These are phyloP conservation scores for Luscinia luscinia DNA, from an alignment of 2,797 vertebrate species.

Conservation along the genomic window DNA sequence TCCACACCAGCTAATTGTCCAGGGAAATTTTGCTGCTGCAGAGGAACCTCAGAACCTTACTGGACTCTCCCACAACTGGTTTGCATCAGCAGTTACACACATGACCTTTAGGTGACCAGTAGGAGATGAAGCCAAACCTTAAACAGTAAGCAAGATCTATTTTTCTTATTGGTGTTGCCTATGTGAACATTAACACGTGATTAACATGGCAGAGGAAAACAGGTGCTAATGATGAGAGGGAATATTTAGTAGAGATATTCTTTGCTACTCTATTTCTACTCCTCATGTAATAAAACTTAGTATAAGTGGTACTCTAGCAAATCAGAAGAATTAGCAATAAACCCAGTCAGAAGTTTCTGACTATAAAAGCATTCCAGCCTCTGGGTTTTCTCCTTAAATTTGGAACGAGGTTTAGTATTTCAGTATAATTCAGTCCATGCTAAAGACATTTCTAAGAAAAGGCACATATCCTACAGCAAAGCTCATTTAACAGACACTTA, in stretches of 20 bases:
- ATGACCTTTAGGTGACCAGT: neutral
- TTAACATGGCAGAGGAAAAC: neutral
- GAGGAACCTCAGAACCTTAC: neutral
- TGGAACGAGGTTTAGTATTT: neutral
- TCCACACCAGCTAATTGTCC: neutral
- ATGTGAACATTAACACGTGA: neutral
- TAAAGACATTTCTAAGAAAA: slow-evolving; percentile 34
- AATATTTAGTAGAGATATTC: neutral
- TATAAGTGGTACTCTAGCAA: neutral
- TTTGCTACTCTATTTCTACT: neutral
- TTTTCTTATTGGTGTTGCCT: neutral
- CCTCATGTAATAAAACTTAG: neutral
- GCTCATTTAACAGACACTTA: slow-evolving; percentile 35
- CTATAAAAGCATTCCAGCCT: neutral
- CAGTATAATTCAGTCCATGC: neutral
- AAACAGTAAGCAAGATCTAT: rapidly evolving
- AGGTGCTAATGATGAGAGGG: neutral
- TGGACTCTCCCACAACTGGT: neutral
- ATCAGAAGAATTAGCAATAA: neutral
- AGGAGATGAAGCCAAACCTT: neutral
- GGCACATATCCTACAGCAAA: neutral
- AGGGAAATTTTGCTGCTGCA: neutral
- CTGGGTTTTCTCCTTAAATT: neutral
- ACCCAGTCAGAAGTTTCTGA: neutral
- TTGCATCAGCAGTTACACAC: neutral